A percentile compares a stretch with the other conserved stretches of the same genome.
Evolutionary conservation across 1,140 invertebrate genomes (phyloP).

Genomic region (Sesamia nonagrioides): DNA sequence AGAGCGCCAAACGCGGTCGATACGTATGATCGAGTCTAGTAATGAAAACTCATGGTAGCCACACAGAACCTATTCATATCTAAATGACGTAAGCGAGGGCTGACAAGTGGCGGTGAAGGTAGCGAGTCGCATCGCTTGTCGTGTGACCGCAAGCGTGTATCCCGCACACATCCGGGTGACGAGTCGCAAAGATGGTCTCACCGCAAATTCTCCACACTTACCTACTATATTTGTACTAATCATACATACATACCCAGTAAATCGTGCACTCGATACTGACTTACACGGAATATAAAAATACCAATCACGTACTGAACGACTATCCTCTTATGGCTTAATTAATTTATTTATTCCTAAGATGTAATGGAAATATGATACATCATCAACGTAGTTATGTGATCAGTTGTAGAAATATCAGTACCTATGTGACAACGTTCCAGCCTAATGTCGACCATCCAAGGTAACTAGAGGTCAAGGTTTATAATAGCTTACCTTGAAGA

Average conservation of each 20-base stretch:
- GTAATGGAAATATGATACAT: constrained; percentile 26
- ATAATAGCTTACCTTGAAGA: neutral
- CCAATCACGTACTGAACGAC: constrained; percentile 38
- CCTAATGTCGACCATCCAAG: constrained; percentile 25
- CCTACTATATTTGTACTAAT: constrained; percentile 58
- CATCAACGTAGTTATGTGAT: neutral
- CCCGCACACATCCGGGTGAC: constrained; percentile 69
- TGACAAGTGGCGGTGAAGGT: neutral
- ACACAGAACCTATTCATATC: neutral
- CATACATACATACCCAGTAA: constrained; percentile 9
- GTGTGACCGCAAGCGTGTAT: constrained; percentile 59
- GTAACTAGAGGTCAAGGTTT: constrained; percentile 67
- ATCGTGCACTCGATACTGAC: constrained; percentile 30
- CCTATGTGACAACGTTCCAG: neutral
- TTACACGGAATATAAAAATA: constrained; percentile 44
- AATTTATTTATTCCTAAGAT: constrained; percentile 8
- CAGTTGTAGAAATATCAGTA: constrained; percentile 1
- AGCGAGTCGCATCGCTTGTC: constrained; percentile 35
- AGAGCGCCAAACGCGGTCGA: no score
- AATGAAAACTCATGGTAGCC: no score
- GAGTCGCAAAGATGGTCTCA: constrained; percentile 57
- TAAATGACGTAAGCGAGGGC: constrained; percentile 15
- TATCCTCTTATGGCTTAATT: constrained; percentile 32
- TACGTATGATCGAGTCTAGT: no score
- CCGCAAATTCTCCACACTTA: constrained; percentile 61